A percentile compares a stretch with the other conserved stretches of the same genome.
phyloP scores from a whole-genome alignment of 2,113 vertebrate genomes.

The Lagopus muta region DNA sequence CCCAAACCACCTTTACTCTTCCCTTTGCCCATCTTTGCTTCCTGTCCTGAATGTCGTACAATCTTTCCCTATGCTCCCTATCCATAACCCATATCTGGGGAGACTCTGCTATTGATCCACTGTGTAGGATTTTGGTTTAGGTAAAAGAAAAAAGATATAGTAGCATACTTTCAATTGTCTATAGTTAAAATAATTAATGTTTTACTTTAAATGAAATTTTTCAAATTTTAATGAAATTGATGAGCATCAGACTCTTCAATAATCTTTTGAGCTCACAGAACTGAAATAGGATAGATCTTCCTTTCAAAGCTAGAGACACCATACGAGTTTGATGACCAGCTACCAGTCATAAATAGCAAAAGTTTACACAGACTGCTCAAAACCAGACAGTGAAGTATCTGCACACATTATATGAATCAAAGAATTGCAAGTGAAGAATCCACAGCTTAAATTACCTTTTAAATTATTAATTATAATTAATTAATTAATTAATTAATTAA shows the following conservation, averaged over 20 bases:
- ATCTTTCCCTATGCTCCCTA: neutral
- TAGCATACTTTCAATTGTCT: neutral
- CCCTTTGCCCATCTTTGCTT: neutral
- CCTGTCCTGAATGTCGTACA: neutral
- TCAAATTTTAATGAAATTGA: neutral
- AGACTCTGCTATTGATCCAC: neutral
- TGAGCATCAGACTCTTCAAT: neutral
- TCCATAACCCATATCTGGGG: neutral
- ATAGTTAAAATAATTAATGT: neutral
- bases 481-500: neutral
- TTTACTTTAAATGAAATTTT: neutral
- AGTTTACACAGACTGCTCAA: neutral
- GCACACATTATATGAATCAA: neutral
- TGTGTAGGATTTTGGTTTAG: neutral
- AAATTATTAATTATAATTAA: no score
- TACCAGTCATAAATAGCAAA: neutral
- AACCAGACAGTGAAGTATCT: neutral
- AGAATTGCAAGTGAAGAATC: neutral
- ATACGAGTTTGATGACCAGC: neutral
- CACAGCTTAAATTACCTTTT: neutral
- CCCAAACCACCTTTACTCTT: neutral
- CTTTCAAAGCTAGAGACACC: neutral
- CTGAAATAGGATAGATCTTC: neutral
- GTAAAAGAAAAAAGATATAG: neutral
- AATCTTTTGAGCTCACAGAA: neutral